phyloP scores from a whole-genome alignment of 2,888 invertebrate species.

The Clitarchus hookeri region DNA sequence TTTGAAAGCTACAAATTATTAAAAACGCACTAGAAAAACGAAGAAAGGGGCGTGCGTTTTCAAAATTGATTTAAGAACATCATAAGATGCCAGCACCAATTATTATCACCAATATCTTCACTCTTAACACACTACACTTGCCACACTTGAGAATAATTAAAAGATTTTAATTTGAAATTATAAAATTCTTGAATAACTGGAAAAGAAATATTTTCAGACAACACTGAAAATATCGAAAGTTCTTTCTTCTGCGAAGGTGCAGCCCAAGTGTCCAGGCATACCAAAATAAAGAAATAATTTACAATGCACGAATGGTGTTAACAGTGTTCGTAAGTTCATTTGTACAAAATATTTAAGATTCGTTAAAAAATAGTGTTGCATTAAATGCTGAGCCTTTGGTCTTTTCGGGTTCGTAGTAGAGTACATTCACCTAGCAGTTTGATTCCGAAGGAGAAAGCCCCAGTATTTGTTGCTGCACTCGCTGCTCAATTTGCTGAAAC shows the following conservation, averaged over 20 bases:
- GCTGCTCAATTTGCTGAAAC: constrained; percentile 57
- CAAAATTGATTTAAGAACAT: not conserved
- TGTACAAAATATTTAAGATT: not conserved
- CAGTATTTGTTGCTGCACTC: constrained; percentile 54
- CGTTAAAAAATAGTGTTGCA: constrained; percentile 26
- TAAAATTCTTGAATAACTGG: not conserved
- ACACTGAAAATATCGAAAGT: not conserved
- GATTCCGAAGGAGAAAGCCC: constrained; percentile 55
- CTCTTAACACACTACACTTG: not conserved
- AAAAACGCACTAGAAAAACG: not conserved
- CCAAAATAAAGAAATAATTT: constrained; percentile 2
- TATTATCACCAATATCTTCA: not conserved
- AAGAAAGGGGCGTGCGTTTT: not conserved
- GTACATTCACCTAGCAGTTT: constrained; percentile 48
- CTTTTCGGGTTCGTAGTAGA: not conserved
- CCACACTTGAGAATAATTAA: not conserved
- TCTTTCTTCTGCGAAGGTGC: not conserved
- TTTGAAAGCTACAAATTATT: not conserved
- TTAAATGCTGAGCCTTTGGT: constrained; percentile 27
- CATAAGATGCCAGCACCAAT: constrained; percentile 4
- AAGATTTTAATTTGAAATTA: not conserved
- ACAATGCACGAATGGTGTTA: constrained; percentile 10
- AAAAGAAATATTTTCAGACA: not conserved
- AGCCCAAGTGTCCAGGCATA: not conserved
- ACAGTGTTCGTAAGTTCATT: not conserved